A percentile compares a stretch with the other conserved stretches of the same genome.
phyloP scores from a whole-genome alignment of 2,113 vertebrate genomes.

The Gadus chalcogrammus region DNA sequence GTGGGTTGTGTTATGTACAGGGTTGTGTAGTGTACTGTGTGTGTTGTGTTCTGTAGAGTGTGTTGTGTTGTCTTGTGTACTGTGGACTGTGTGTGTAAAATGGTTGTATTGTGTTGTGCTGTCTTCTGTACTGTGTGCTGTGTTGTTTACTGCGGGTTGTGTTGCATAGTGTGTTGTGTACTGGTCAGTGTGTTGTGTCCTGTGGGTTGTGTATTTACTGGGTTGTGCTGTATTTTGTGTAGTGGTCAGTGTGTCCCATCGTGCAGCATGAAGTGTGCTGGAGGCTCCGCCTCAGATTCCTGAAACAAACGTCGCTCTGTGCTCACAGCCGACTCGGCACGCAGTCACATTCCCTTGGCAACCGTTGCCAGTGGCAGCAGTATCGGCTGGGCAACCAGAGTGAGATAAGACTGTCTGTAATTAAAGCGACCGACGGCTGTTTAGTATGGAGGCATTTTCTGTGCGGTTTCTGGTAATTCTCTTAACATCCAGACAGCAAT shows the following conservation, averaged over 20 bases:
- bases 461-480: neutral
- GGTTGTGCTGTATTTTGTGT: too few species aligned
- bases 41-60: neutral
- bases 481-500: too few species aligned
- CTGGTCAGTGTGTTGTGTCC: too few species aligned
- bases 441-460: neutral
- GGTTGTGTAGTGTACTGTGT: too few species aligned
- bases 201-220: too few species aligned
- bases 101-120: neutral
- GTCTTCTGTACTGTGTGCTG: neutral
- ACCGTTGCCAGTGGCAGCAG: conserved; percentile 22
- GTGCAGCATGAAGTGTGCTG: conserved; percentile 8
- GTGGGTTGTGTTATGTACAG: too few species aligned
- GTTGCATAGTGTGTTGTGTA: too few species aligned
- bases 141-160: neutral
- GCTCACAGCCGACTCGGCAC: conserved; percentile 15
- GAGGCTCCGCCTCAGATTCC: conserved; percentile 5
- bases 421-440: too few species aligned
- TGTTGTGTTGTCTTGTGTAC: neutral
- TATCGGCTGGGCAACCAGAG: conserved; percentile 14
- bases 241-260: neutral
- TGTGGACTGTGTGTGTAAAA: too few species aligned
- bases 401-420: neutral
- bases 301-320: conserved; percentile 40
- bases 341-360: conserved; percentile 32